Evolutionary conservation across 2,888 invertebrate genomes (phyloP).

Genomic region (Hipparchia semele): DNA sequence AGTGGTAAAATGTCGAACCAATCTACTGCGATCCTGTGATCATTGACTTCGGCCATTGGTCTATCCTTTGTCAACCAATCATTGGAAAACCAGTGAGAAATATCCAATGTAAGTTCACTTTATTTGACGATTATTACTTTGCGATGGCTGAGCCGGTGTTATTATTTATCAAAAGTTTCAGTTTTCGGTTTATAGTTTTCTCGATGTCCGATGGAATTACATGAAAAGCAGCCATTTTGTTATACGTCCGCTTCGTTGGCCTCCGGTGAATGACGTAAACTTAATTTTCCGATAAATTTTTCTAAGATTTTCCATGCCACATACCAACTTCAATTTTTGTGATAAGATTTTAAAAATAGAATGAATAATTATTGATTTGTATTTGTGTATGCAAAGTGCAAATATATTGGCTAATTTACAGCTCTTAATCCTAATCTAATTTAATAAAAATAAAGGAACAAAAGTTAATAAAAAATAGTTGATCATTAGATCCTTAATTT

Average conservation of each 20-base stretch:
- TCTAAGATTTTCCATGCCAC: slow-evolving; percentile 13
- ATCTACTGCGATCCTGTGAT: slow-evolving; percentile 89
- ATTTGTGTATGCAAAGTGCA: background rate
- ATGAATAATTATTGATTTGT: background rate
- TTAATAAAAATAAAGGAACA: too few species aligned
- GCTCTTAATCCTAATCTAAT: background rate
- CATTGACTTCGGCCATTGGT: slow-evolving; percentile 92
- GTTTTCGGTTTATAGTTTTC: slow-evolving; percentile 44
- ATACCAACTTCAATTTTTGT: background rate
- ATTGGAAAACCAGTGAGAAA: slow-evolving; percentile 89
- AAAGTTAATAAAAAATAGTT: too few species aligned
- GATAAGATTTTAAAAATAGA: background rate
- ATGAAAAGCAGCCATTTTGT: slow-evolving; percentile 79
- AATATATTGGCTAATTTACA: background rate
- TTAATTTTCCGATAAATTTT: slow-evolving; percentile 47
- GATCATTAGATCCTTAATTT: too few species aligned
- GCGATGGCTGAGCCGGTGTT: slow-evolving; percentile 54
- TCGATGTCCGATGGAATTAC: slow-evolving; percentile 58
- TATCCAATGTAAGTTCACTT: slow-evolving; percentile 78
- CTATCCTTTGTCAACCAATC: slow-evolving; percentile 95
- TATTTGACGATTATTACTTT: slow-evolving; percentile 66
- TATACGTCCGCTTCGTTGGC: slow-evolving; percentile 66
- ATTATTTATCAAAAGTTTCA: slow-evolving; percentile 49
- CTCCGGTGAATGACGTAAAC: slow-evolving; percentile 69
- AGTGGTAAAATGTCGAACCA: slow-evolving; percentile 86